These are phyloP conservation scores for Aurelia aurita complex sp. Pacific DNA, from an alignment of 30 jellyfish, hydroid and myxozoan species.

Conservation along the genomic window DNA sequence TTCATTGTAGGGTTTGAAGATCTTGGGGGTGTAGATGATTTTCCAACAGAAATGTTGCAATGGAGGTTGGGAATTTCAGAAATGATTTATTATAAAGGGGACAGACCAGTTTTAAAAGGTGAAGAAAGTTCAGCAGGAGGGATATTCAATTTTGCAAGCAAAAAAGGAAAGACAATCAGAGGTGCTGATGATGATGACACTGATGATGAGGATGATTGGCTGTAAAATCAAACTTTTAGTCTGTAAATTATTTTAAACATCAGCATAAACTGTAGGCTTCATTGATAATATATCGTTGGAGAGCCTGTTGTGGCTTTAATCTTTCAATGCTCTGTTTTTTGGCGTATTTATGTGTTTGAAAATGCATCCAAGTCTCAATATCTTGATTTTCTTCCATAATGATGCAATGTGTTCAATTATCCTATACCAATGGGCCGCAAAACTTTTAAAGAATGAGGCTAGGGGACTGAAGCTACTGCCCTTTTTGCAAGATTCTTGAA, in stretches of 20 bases:
- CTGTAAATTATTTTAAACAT: neutral
- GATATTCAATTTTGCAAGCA: constrained; percentile 78
- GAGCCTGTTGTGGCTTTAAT: too few species aligned
- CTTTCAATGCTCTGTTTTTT: too few species aligned
- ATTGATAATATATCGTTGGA: neutral
- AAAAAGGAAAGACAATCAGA: constrained; percentile 65
- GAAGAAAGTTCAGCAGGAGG: constrained; percentile 51
- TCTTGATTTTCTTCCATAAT: too few species aligned
- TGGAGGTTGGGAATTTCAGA: constrained; percentile 96
- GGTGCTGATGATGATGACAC: constrained; percentile 79
- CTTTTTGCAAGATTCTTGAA: too few species aligned
- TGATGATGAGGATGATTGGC: constrained; percentile 73
- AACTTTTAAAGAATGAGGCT: too few species aligned
- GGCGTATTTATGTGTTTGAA: too few species aligned
- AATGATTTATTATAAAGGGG: constrained; percentile 87
- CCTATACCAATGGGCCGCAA: too few species aligned
- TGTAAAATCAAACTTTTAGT: neutral
- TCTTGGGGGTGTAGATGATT: constrained; percentile 97
- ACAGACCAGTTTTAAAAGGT: constrained; percentile 75
- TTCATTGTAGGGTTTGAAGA: constrained; percentile 98
- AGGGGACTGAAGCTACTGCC: too few species aligned
- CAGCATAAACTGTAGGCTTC: neutral
- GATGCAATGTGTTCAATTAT: too few species aligned
- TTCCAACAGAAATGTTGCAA: constrained; percentile 99
- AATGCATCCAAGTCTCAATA: too few species aligned